These are phyloP conservation scores for Vanacampus margaritifer DNA, from an alignment of 2,113 vertebrate species.

Conservation along the genomic window DNA sequence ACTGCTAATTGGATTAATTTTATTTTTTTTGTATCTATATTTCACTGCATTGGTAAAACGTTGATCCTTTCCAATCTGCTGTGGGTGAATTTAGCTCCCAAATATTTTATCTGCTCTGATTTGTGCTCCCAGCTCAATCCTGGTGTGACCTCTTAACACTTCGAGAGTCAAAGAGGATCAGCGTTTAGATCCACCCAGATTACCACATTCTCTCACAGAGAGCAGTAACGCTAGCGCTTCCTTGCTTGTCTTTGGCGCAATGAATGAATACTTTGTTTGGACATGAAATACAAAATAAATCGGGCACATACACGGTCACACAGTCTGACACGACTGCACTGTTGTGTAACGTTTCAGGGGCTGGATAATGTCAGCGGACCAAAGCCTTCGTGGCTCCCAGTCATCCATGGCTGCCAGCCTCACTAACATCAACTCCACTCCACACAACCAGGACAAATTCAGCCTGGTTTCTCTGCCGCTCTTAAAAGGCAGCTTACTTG, in stretches of 20 bases:
- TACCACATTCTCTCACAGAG: slow-evolving; percentile 44
- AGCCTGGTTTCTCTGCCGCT: slow-evolving; percentile 42
- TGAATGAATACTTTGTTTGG: slow-evolving; percentile 34
- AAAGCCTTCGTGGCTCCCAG: slow-evolving; percentile 57
- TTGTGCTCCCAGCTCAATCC: slow-evolving; percentile 41
- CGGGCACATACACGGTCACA: slow-evolving; percentile 11
- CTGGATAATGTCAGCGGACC: slow-evolving; percentile 61
- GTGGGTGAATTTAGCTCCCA: slow-evolving; percentile 34
- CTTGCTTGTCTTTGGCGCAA: slow-evolving; percentile 15
- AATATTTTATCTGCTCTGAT: slow-evolving; percentile 39
- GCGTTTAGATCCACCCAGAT: slow-evolving; percentile 57
- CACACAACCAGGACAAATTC: slow-evolving; percentile 48
- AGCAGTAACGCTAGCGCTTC: background rate
- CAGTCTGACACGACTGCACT: slow-evolving; percentile 32
- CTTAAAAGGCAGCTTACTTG: slow-evolving; percentile 37
- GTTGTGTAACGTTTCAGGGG: slow-evolving; percentile 45
- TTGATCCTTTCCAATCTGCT: slow-evolving; percentile 52
- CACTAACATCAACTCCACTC: slow-evolving; percentile 50
- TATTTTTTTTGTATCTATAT: slow-evolving; percentile 23
- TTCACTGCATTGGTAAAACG: slow-evolving; percentile 13
- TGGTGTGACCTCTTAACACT: slow-evolving; percentile 51
- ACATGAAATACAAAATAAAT: slow-evolving; percentile 41
- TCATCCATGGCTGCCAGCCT: slow-evolving; percentile 60
- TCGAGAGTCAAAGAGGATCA: slow-evolving; percentile 62
- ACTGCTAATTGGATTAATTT: slow-evolving; percentile 21